Evolutionary conservation across 2,113 vertebrate genomes (phyloP), one percentile per base, ranked within the genome.

Genomic region (Podocnemis expansa): DNA sequence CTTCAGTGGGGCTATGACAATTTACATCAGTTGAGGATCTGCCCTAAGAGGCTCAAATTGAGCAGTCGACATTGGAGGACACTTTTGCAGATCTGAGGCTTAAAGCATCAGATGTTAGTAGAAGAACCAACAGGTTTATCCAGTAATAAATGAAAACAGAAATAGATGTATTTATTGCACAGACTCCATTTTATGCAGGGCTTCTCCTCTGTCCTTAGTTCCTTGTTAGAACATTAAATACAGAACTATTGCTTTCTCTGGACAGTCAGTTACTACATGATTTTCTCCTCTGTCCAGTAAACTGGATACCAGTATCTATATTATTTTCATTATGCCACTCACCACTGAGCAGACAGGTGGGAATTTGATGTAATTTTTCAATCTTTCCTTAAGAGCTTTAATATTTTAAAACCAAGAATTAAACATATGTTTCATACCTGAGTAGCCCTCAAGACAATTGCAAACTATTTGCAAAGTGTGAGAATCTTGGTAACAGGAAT

Each of bases 401-500:
- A 80, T 16, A 80, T 24, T 84, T 85, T 92, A 5, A 93, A 96
- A 90, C n/a, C n/a, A n/a, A n/a, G n/a, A 8, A 4, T 11, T 88
- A 11, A 52, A n/a, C 6, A 87, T 82, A 49, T 52, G 52, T 5
- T 75, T 70, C 55, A 0, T 97, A 99, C 99, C 99, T 98, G 98
- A 88, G 96, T 99, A 98, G 75, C 98, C 99, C 16, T 94, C 25
- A 25, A 96, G 90, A 96, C 99, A 99, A 80, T 79, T 93, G 93
- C 99, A 99, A 96, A 95, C 93, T 47, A 98, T n/a, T 51, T 97
- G 95, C 89, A 95, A 88, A 93, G 97, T 97, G 85, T 97, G 96
- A 67, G 97, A 96, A 84, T 98, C 97, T n/a, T 97, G 97, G 85
- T 97, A 97, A 92, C 99, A 99, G 80, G 98, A 98, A 90, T 5